Base-by-base conservation (phyloP, 2,113 vertebrate species). In the Otocyon megalotis region DNA sequence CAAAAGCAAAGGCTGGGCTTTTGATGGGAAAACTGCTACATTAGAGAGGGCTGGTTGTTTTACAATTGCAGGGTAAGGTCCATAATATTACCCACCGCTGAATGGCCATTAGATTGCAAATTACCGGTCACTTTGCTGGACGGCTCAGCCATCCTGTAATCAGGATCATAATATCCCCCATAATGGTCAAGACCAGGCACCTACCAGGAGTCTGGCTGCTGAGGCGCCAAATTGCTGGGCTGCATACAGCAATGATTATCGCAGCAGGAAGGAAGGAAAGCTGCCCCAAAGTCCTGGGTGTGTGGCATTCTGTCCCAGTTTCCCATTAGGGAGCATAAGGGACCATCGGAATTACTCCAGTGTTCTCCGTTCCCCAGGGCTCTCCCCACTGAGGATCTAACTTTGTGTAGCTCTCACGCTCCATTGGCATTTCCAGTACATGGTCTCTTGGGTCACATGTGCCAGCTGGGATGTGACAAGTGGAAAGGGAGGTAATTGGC, bases 21-120 rank as follows among this genome's bases (percentile, higher is more conserved):
- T 98, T 96, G 98, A 98, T 96, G 96, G 96, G 97, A 93, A 98
- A 98, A 98, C 97, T 96, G 97, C 93, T 97, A 85, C 97, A 96
- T 96, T 97, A 98, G 84, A 95, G 96, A 91, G 77, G 80, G 84
- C 92, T 95, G 88, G 93, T 89, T 96, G 95, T 95, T 97, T 97
- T 79, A 93, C 97, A 98, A 98, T 98, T 97, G 97, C 94, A 97
- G 97, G 97, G 97, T 98, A 97, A 97, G 93, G 90, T 86, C 96
- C 92, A 96, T 96, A 97, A 92, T 97, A 97, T 97, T 97, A 96
- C 90, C 96, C 93, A 85, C 95, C 58, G 63, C 92, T 95, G 97
- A 98, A 97, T 91, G 96, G 95, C 97, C 90, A 97, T 97, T 97
- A 97, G 95, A 94, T 98, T 97, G 97, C 96, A 98, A 98, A 98